Percentiles rank a stretch among this genome's conserved stretches.
Conservation (phyloP, 2,113 vertebrate genomes). For the Siniperca knerii region DNA sequence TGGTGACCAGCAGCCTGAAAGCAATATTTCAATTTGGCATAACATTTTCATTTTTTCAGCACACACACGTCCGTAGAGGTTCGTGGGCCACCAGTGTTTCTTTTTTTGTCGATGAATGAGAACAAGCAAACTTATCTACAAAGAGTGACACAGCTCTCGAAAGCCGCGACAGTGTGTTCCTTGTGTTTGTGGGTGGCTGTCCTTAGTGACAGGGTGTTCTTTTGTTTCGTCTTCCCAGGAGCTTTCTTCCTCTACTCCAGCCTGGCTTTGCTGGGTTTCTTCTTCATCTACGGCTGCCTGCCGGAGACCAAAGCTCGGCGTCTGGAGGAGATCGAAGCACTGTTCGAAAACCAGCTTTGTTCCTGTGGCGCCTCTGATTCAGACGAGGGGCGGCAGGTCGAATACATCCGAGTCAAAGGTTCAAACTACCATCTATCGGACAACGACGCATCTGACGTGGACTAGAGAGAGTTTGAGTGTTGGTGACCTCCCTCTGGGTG, state of each 20-base stretch:
- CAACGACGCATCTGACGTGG: constrained; percentile 97
- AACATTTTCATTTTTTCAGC: constrained; percentile 13
- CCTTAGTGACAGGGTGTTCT: constrained; percentile 48
- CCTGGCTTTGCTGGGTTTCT: constrained; percentile 89
- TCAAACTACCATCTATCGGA: constrained; percentile 99
- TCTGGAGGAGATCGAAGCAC: constrained; percentile 95
- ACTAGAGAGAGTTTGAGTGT: constrained; percentile 80
- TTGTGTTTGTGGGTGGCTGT: neutral
- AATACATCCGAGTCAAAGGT: constrained; percentile 99
- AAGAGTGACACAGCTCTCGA: neutral
- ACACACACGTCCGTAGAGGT: neutral
- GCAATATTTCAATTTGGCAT: constrained; percentile 7
- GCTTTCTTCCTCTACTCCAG: constrained; percentile 97
- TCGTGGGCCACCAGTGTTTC: neutral
- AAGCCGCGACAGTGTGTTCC: neutral
- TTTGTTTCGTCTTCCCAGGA: constrained; percentile 81
- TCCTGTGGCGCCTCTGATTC: constrained; percentile 94
- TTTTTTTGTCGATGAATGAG: constrained; percentile 1
- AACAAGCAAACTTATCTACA: neutral
- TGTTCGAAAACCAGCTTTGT: constrained; percentile 95
- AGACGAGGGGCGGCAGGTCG: constrained; percentile 95
- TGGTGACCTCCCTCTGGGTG: constrained; percentile 31
- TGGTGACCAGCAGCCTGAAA: constrained; percentile 1
- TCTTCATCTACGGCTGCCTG: constrained; percentile 95
- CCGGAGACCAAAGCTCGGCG: constrained; percentile 97